phyloP scores from a whole-genome alignment of 2,888 invertebrate genomes.

The Synergus japonicus region DNA sequence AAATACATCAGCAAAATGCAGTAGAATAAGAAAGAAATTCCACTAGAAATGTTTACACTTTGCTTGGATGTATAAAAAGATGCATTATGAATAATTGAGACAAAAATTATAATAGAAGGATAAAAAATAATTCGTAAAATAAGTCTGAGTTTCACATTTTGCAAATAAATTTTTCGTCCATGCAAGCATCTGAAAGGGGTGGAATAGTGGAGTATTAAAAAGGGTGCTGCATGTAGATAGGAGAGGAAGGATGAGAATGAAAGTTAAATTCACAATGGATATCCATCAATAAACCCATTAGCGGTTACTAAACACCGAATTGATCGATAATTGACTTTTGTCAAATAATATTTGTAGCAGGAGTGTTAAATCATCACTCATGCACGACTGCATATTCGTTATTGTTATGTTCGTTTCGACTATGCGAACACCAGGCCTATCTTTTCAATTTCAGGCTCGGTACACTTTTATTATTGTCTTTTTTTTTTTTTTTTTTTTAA shows the following conservation, averaged over 20 bases:
- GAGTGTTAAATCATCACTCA: constrained; percentile 1
- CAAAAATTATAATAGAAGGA: background rate
- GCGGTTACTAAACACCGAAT: background rate
- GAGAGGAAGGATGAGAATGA: background rate
- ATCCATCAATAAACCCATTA: background rate
- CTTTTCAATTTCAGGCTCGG: background rate
- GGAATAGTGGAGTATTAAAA: background rate
- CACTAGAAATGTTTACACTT: too few species aligned
- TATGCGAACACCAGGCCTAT: background rate
- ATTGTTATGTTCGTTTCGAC: background rate
- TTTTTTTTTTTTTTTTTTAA: background rate
- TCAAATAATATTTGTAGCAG: background rate
- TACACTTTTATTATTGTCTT: background rate
- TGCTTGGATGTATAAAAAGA: background rate
- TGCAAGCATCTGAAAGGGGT: background rate
- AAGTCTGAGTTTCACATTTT: background rate
- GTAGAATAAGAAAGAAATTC: too few species aligned
- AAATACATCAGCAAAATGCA: too few species aligned
- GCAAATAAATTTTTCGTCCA: background rate
- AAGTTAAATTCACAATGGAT: background rate
- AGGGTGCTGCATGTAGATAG: background rate
- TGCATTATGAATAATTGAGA: background rate
- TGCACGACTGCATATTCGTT: background rate
- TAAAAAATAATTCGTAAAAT: background rate
- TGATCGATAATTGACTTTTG: background rate